Percentiles rank a stretch among this genome's conserved stretches.
These are phyloP conservation scores for Torymus auratus DNA, from an alignment of 2,888 invertebrate genomes.

Conservation along the genomic window DNA sequence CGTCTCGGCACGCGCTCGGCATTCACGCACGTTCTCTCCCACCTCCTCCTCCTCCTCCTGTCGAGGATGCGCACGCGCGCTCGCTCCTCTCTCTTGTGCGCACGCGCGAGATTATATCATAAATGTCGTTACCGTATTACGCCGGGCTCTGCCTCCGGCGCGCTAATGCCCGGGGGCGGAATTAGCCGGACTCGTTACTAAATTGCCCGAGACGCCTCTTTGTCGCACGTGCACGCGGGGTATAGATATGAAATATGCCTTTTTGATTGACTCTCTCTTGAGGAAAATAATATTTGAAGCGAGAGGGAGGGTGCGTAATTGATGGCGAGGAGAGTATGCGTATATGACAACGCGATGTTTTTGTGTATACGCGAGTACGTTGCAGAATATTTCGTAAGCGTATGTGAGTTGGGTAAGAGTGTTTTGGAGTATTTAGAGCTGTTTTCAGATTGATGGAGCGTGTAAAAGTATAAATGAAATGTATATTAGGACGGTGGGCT, in stretches of 20 bases:
- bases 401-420: no score
- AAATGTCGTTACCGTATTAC: slow-evolving; percentile 73
- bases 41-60: neutral
- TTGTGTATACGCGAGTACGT: no score
- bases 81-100: slow-evolving; percentile 3
- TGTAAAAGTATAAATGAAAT: no score
- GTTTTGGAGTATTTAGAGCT: no score
- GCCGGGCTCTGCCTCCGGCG: slow-evolving; percentile 60
- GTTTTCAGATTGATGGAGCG: no score
- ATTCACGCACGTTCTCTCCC: slow-evolving; percentile 42
- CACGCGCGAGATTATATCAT: slow-evolving; percentile 70
- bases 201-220: slow-evolving; percentile 51
- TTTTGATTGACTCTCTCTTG: slow-evolving; percentile 40
- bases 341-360: no score
- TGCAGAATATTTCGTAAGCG: no score
- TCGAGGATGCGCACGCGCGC: slow-evolving; percentile 41
- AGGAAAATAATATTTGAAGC: neutral
- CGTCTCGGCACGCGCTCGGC: slow-evolving; percentile 7
- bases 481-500: no score
- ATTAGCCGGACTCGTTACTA: slow-evolving; percentile 60
- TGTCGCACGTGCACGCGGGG: slow-evolving; percentile 31
- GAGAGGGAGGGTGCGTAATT: no score
- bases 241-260: slow-evolving; percentile 20
- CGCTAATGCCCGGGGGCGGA: slow-evolving; percentile 30
- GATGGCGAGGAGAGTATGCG: no score